Evolutionary conservation across 2,888 invertebrate species (phyloP), one percentile per base, ranked within the genome.

Genomic region (Danaus chrysippus): DNA sequence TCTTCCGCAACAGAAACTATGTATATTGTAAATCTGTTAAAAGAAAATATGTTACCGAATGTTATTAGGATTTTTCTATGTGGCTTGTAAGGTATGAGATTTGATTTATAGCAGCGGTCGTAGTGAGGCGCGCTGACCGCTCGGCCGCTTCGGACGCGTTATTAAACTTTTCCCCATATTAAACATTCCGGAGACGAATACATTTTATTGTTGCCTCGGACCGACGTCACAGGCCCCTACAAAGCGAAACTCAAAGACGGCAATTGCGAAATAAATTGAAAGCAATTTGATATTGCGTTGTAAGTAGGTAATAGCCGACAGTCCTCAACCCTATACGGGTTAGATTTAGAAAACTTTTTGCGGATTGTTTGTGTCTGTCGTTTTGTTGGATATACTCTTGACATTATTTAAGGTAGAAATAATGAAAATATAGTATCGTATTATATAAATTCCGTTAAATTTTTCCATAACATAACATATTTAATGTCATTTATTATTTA

Each of bases 131-230:
- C 76, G 79, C 84, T 86, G 87, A 83, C 85, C 83, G 79, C 76
- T 80, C 79, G 72, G 70, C 70, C 72, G 68, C 69, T 73, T 81
- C 87, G 87, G 90, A 86, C 90, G 90, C 91, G 90, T 90, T 91
- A 91, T 91, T 91, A 91, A 90, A 91, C 91, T 91, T 91, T 91
- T 91, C 91, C 91, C 91, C 91, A 91, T 91, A 91, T 91, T 91
- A 91, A 91, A 91, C 91, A 91, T 91, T 91, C 91, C 91, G 87
- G 87, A 89, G 88, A 91, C 91, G 91, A 91, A 91, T 91, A 91
- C 91, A 91, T 91, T 90, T 91, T 90, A 91, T 91, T 91, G 91
- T 90, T 88, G 91, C 87, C 87, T 87, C 86, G 88, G 88, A 88
- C 90, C 89, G 89, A 82, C 90, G 89, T 90, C 90, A 88, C 88